Percentiles rank a stretch among this genome's conserved stretches.
phyloP scores from a whole-genome alignment of 2,113 vertebrate genomes.

The Nothocercus julius region DNA sequence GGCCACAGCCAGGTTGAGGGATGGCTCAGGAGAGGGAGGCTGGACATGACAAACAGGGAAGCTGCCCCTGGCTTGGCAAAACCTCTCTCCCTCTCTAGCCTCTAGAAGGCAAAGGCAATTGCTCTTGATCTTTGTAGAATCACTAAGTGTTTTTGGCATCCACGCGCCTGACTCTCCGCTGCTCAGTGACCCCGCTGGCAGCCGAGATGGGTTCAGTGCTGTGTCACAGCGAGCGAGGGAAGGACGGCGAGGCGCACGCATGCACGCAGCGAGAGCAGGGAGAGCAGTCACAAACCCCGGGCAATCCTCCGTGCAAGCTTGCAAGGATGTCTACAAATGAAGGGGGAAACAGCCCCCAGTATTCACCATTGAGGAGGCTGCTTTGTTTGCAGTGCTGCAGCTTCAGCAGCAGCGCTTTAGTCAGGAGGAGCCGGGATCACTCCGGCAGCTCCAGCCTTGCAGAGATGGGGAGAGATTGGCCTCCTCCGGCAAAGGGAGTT shows the following conservation, averaged over 20 bases:
- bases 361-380: conserved; percentile 27
- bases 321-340: conserved; percentile 63
- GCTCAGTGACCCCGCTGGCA: conserved; percentile 10
- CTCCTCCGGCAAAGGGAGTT: not conserved
- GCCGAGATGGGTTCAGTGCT: not conserved
- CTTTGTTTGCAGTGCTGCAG: conserved; percentile 46
- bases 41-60: conserved; percentile 41
- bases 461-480: not conserved
- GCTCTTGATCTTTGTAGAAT: conserved; percentile 62
- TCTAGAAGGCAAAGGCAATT: conserved; percentile 39
- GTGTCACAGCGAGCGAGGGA: not conserved
- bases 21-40: conserved; percentile 64
- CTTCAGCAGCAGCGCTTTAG: conserved; percentile 41
- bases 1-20: conserved; percentile 61
- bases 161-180: not conserved
- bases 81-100: conserved; percentile 30
- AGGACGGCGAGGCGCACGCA: not conserved
- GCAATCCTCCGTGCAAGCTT: conserved; percentile 46
- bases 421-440: conserved; percentile 20
- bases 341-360: conserved; percentile 15
- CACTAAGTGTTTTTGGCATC: conserved; percentile 52
- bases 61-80: not conserved
- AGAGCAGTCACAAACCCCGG: not conserved
- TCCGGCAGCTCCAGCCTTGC: conserved; percentile 35
- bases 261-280: not conserved